Conservation (phyloP, 2,113 vertebrate genomes). For the Calidris pugnax region DNA sequence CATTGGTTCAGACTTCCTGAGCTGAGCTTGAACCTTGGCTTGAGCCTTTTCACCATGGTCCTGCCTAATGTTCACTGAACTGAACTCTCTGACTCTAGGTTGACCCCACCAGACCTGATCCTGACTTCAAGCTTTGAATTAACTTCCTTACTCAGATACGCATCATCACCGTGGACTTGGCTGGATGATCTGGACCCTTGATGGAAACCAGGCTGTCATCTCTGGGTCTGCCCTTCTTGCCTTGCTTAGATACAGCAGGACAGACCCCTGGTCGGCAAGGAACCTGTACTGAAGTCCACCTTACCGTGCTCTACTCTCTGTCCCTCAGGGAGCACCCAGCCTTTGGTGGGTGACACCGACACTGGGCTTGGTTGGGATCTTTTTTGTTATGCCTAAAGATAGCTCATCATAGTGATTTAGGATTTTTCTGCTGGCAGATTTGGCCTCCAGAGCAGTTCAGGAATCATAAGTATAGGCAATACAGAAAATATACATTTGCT, state of each 20-base stretch:
- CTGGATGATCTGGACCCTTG: background rate
- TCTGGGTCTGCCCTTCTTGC: background rate
- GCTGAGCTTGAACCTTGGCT: background rate
- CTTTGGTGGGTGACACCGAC: too few relatives aligned
- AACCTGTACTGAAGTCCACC: background rate
- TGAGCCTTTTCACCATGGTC: background rate
- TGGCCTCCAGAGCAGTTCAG: too few relatives aligned
- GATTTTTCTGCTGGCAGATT: too few relatives aligned
- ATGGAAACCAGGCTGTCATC: background rate
- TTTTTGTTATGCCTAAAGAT: too few relatives aligned
- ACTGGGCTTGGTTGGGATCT: too few relatives aligned
- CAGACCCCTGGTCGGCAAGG: accelerated
- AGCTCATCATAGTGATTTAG: too few relatives aligned
- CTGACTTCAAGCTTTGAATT: background rate
- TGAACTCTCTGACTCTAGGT: too few relatives aligned
- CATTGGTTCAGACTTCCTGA: background rate
- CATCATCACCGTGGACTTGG: background rate
- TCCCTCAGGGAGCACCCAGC: too few relatives aligned
- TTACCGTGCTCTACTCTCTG: too few relatives aligned
- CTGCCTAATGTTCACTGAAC: background rate
- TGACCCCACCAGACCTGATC: background rate
- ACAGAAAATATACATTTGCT: too few relatives aligned
- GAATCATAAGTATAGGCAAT: too few relatives aligned
- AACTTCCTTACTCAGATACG: background rate
- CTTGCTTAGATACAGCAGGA: background rate